Percentiles rank a stretch among this genome's conserved stretches.
phyloP scores from a whole-genome alignment of 2,888 invertebrate species.

The Trisateles emortualis region DNA sequence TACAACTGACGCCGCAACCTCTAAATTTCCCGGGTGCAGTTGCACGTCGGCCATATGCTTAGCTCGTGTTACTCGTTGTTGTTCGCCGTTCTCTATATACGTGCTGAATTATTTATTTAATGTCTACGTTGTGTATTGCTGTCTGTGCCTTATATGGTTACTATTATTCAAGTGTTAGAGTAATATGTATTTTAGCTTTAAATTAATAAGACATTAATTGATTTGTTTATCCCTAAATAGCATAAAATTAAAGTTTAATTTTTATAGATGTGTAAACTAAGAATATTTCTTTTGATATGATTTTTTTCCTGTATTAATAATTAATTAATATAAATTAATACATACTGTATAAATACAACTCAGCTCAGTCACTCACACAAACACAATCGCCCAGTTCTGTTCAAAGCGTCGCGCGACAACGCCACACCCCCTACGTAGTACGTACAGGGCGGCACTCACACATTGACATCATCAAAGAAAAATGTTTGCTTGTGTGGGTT shows the following conservation, averaged over 20 bases:
- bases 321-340: slow-evolving; percentile 38
- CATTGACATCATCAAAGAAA: slow-evolving; percentile 57
- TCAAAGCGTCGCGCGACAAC: slow-evolving; percentile 51
- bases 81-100: background rate
- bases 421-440: slow-evolving; percentile 77
- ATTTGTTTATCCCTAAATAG: no score
- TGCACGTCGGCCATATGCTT: slow-evolving; percentile 29
- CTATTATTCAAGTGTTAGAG: background rate
- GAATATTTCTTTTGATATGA: no score
- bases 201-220: no score
- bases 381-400: slow-evolving; percentile 55
- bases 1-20: slow-evolving; percentile 28
- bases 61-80: slow-evolving; percentile 1
- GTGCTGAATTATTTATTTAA: no score
- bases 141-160: background rate
- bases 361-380: slow-evolving; percentile 51
- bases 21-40: slow-evolving; percentile 37
- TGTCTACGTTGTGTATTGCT: background rate
- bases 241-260: no score
- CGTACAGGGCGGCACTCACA: slow-evolving; percentile 77
- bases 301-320: background rate
- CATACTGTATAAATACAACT: slow-evolving; percentile 54
- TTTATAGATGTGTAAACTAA: no score
- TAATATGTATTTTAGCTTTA: no score
- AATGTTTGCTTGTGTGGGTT: slow-evolving; percentile 29